Evolutionary conservation across 2,113 vertebrate species (phyloP), one percentile per base, ranked within the genome.

Genomic region (Bagarius yarrelli): DNA sequence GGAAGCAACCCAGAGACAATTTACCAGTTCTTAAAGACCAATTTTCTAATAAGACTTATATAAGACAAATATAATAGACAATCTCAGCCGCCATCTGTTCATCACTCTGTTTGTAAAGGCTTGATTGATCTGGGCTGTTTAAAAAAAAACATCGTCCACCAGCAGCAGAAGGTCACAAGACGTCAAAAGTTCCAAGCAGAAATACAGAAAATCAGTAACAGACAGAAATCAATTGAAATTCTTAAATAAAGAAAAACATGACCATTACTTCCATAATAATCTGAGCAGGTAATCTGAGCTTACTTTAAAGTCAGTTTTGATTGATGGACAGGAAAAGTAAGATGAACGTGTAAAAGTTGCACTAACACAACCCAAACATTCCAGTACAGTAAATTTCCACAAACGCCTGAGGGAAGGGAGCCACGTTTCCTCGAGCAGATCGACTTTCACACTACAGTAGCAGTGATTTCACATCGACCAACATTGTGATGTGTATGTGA

Each of bases 361-460:
- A 84, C 64, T 69, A 53, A 52, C 36, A 55, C 63, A 78, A 74
- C 73, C 71, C 69, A 71, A 72, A 56, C 32, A 69, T 78, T 61
- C 61, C 76, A 44, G 15, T 27, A 61, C 66, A 79, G 76, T 79
- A 79, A 69, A 76, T 79, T 59, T 25, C 81, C 40, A 81, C 76
- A 44, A 18, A n/a, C 53, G 32, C 40, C 69, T 30, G 40, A 52
- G 72, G 80, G 53, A 63, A 32, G 13, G 32, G 55, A 66, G 64
- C 23, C 15, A 12, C 11, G 64, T 63, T 61, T 52, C 83, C 63
- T 47, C 32, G 73, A 27, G 36, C 50, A 25, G 59, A 59, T 75
- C 69, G 27, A 52, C 23, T 82, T 79, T 78, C 79, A 80, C 81
- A 79, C 61, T 40, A 15, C 76, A 32, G 50, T 72, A 81, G 76